Evolutionary conservation across 2,113 vertebrate genomes (phyloP).

Genomic region (Boleophthalmus pectinirostris): DNA sequence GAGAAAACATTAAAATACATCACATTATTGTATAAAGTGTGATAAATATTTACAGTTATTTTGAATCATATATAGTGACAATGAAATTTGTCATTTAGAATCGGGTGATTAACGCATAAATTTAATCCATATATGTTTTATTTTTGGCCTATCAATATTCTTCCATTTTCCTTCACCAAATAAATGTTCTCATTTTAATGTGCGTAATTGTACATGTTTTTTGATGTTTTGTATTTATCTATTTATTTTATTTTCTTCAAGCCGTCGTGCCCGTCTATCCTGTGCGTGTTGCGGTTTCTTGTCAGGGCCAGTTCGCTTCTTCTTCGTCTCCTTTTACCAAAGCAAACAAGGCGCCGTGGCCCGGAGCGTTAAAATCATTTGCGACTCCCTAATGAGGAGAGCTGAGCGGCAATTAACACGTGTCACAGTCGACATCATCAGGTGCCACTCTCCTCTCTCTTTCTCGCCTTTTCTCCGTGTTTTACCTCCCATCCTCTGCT

Average conservation of each 20-base stretch:
- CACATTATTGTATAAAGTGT: not conserved
- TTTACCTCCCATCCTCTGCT: constrained; percentile 33
- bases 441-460: constrained; percentile 93
- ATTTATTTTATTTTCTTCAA: not conserved
- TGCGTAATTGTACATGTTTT: not conserved
- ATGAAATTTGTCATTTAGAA: not conserved
- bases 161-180: no score
- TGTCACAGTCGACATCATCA: constrained; percentile 97
- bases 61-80: not conserved
- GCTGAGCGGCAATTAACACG: constrained; percentile 95
- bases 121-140: not conserved
- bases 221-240: no score
- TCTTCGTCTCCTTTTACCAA: constrained; percentile 35
- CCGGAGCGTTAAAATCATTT: constrained; percentile 86
- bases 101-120: not conserved
- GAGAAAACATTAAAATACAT: constrained; percentile 18
- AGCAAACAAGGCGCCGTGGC: constrained; percentile 64
- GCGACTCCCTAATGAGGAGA: constrained; percentile 95
- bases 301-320: constrained; percentile 43
- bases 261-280: not conserved
- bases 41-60: no score
- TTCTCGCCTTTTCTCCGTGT: constrained; percentile 87
- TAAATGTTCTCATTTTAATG: no score
- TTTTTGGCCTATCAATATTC: not conserved
- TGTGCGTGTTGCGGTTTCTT: constrained; percentile 10